phyloP scores from a whole-genome alignment of 2,113 vertebrate species.

The rat (Rattus norvegicus) region DNA sequence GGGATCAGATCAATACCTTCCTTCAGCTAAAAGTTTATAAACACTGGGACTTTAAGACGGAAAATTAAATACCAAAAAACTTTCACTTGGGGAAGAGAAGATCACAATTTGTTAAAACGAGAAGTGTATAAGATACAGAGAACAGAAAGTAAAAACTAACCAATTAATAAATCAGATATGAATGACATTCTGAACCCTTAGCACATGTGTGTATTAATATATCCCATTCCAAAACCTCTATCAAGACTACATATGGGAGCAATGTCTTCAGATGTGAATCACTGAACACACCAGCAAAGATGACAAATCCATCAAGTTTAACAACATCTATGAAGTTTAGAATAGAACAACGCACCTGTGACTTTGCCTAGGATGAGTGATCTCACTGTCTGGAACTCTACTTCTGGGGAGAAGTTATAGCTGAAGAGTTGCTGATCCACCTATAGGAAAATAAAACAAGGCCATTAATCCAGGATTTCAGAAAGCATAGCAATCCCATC shows the following conservation, averaged over 20 bases:
- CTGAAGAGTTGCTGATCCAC: slow-evolving; percentile 94
- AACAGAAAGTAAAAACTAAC: too few species aligned
- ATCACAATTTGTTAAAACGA: too few species aligned
- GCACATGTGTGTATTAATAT: neutral
- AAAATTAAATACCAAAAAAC: neutral
- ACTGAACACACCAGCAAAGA: neutral
- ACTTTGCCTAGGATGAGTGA: slow-evolving; percentile 96
- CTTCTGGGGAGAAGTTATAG: slow-evolving; percentile 93
- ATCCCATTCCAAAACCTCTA: neutral
- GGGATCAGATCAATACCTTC: neutral
- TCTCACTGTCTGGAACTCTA: slow-evolving; percentile 91
- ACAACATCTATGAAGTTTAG: neutral
- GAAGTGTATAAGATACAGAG: too few species aligned
- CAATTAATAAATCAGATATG: neutral
- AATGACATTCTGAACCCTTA: neutral
- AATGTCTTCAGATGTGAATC: neutral
- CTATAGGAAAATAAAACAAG: slow-evolving; percentile 84
- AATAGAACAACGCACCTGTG: slow-evolving; percentile 85
- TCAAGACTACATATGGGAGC: neutral
- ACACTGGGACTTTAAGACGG: neutral
- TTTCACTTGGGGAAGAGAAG: too few species aligned
- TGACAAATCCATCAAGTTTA: neutral
- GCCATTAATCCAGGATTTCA: neutral
- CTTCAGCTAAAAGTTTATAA: neutral
- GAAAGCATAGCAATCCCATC: neutral